Percentiles rank a stretch among this genome's conserved stretches.
Conservation (phyloP, 2,888 invertebrate species). For the Hipparchia semele region DNA sequence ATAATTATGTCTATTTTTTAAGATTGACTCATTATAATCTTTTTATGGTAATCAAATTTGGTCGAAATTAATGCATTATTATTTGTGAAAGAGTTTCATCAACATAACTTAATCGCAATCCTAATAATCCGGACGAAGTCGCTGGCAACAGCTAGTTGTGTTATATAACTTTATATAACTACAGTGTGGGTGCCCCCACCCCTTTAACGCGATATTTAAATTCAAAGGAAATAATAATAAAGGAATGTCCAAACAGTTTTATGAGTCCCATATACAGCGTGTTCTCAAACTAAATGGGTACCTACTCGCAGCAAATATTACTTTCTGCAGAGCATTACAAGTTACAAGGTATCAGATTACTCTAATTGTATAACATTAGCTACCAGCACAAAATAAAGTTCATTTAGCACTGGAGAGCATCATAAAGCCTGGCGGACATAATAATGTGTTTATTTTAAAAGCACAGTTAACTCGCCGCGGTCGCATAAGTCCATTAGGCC, state of each 20-base stretch:
- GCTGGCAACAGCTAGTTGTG: no score
- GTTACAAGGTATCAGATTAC: constrained; percentile 46
- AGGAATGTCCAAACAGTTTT: neutral
- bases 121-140: no score
- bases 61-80: no score
- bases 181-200: no score
- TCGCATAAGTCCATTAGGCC: constrained; percentile 23
- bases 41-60: no score
- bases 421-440: constrained; percentile 36
- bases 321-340: constrained; percentile 42
- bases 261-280: constrained; percentile 4
- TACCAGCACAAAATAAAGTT: constrained; percentile 50
- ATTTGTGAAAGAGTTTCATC: no score
- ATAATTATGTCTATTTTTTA: no score
- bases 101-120: no score
- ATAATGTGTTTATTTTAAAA: constrained; percentile 79
- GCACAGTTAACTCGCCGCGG: constrained; percentile 57
- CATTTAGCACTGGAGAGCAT: constrained; percentile 32
- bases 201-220: no score
- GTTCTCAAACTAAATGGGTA: neutral
- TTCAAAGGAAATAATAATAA: neutral
- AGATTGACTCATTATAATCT: no score
- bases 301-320: constrained; percentile 1
- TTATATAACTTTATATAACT: no score
- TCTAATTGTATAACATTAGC: constrained; percentile 55